Conservation (phyloP, 2,888 invertebrate genomes). For the Ormia ochracea region DNA sequence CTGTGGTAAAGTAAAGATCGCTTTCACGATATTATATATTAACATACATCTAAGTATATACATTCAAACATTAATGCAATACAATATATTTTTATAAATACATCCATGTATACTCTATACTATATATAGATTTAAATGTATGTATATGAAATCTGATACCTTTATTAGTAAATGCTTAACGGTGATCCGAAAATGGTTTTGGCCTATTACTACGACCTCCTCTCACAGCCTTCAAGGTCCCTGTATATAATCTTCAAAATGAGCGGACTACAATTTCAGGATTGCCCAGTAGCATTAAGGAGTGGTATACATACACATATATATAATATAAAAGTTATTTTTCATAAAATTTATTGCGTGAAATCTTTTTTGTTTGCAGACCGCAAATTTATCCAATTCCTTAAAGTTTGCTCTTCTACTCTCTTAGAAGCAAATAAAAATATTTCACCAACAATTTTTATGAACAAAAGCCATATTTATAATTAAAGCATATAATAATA, state of each 20-base stretch:
- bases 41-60: too few species aligned
- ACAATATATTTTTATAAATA: too few species aligned
- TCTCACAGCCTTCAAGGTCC: conserved; percentile 87
- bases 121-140: not conserved
- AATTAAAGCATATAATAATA: too few species aligned
- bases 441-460: too few species aligned
- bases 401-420: too few species aligned
- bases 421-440: too few species aligned
- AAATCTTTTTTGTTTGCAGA: too few species aligned
- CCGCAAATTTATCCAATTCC: not conserved
- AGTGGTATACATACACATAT: conserved; percentile 79
- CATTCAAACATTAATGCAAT: too few species aligned
- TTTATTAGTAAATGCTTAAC: not conserved
- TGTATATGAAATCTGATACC: not conserved
- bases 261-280: conserved; percentile 81
- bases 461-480: too few species aligned
- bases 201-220: conserved; percentile 83
- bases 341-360: too few species aligned
- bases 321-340: too few species aligned
- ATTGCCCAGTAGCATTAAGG: conserved; percentile 80
- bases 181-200: conserved; percentile 73
- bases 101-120: not conserved
- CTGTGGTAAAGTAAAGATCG: conserved; percentile 21
- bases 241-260: conserved; percentile 83
- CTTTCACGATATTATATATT: not conserved